These are phyloP conservation scores for Riparia riparia DNA, from an alignment of 2,113 vertebrate species.

Conservation along the genomic window DNA sequence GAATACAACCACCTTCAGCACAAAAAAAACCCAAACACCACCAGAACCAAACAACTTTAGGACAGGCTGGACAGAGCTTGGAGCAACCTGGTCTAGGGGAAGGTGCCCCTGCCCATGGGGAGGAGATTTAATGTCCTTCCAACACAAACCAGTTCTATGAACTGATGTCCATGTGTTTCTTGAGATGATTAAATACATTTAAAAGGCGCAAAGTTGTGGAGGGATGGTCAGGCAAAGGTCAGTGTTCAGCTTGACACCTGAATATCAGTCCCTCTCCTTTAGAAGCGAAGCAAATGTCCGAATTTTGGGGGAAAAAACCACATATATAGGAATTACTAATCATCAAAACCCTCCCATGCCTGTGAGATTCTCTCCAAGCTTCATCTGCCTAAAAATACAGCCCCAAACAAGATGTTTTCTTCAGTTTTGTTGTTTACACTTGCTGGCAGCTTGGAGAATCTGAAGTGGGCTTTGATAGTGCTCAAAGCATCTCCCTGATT, in stretches of 20 bases:
- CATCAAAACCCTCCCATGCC: background rate
- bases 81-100: background rate
- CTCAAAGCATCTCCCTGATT: background rate
- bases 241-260: accelerated
- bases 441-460: background rate
- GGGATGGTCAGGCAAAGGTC: background rate
- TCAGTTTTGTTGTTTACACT: slow-evolving; percentile 22
- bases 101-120: background rate
- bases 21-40: background rate
- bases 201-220: background rate
- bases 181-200: background rate
- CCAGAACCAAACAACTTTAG: background rate
- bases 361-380: background rate
- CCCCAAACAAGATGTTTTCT: background rate
- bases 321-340: accelerated
- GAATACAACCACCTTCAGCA: background rate
- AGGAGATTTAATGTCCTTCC: background rate
- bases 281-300: background rate
- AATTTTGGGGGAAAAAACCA: accelerated
- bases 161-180: background rate
- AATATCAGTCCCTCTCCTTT: background rate
- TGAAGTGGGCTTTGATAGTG: slow-evolving; percentile 19
- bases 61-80: accelerated
- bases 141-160: background rate
- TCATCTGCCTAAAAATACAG: background rate